These are phyloP conservation scores for Neuroscelio doddi DNA, from an alignment of 2,888 invertebrate genomes.

Conservation along the genomic window DNA sequence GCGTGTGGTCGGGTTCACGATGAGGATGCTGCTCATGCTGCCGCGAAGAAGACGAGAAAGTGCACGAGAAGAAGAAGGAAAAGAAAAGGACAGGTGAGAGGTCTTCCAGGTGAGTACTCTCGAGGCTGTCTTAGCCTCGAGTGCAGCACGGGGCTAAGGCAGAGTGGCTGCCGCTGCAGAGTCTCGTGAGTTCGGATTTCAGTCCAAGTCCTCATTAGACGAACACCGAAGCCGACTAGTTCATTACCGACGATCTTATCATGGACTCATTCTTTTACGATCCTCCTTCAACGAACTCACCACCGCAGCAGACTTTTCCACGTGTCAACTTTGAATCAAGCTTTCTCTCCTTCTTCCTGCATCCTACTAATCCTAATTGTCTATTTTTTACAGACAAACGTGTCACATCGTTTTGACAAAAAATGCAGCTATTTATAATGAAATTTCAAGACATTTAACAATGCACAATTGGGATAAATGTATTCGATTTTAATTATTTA, in stretches of 20 bases:
- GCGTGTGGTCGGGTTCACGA: background rate
- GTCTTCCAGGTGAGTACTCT: conserved; percentile 36
- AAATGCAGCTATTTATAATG: too few relatives aligned
- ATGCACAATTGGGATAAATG: too few relatives aligned
- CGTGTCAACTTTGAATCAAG: conserved; percentile 36
- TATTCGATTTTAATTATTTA: too few relatives aligned
- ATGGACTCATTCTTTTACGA: conserved; percentile 57
- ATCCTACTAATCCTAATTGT: conserved; percentile 24
- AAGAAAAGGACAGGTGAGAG: conserved; percentile 34
- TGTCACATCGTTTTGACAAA: too few relatives aligned
- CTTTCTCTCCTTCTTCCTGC: too few relatives aligned
- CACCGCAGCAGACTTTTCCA: conserved; percentile 34
- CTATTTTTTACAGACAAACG: too few relatives aligned
- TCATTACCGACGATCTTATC: conserved; percentile 68
- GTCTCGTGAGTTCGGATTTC: conserved; percentile 44
- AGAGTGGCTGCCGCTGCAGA: too few relatives aligned
- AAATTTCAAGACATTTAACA: too few relatives aligned
- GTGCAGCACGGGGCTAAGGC: too few relatives aligned
- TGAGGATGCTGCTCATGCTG: background rate
- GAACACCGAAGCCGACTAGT: conserved; percentile 57
- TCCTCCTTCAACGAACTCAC: conserved; percentile 36
- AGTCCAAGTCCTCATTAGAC: conserved; percentile 62
- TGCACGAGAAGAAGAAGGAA: conserved; percentile 26
- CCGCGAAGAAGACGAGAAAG: conserved; percentile 3
- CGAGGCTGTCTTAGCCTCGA: conserved; percentile 34